Conservation (phyloP, 2,113 vertebrate species). For the Rousettus leschenaultii region DNA sequence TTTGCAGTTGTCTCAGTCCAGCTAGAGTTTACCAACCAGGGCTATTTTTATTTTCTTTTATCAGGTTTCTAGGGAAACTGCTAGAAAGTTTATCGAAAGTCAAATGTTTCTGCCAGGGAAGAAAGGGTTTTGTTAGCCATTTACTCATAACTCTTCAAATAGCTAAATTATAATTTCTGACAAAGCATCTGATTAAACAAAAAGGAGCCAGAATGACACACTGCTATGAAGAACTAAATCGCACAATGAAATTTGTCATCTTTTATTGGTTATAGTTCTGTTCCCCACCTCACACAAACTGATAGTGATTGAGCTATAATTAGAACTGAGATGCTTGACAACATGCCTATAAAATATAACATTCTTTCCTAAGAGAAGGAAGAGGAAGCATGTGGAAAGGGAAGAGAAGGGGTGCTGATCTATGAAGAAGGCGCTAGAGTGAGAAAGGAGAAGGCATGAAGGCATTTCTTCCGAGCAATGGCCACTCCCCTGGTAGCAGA, state of each 20-base stretch:
- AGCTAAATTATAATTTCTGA: neutral
- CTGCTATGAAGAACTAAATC: neutral
- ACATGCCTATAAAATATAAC: neutral
- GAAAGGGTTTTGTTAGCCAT: neutral
- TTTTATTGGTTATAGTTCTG: neutral
- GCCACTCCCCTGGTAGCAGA: no score
- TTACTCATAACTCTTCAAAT: neutral
- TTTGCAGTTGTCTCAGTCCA: neutral
- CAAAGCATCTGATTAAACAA: neutral
- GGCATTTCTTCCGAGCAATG: neutral
- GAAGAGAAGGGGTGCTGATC: neutral
- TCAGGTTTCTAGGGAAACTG: neutral
- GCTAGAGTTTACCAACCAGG: neutral
- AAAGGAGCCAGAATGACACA: neutral
- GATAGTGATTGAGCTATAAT: neutral
- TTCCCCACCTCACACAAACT: neutral
- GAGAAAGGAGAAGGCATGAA: neutral
- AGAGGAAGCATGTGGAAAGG: neutral
- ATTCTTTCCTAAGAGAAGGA: conserved; percentile 36
- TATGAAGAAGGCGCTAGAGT: neutral
- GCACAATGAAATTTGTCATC: neutral
- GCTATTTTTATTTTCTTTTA: neutral
- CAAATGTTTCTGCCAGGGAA: neutral
- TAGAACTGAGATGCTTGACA: neutral
- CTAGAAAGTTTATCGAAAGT: neutral